These are phyloP conservation scores for Pimpla rufipes DNA, from an alignment of 2,888 invertebrate genomes.

Conservation along the genomic window DNA sequence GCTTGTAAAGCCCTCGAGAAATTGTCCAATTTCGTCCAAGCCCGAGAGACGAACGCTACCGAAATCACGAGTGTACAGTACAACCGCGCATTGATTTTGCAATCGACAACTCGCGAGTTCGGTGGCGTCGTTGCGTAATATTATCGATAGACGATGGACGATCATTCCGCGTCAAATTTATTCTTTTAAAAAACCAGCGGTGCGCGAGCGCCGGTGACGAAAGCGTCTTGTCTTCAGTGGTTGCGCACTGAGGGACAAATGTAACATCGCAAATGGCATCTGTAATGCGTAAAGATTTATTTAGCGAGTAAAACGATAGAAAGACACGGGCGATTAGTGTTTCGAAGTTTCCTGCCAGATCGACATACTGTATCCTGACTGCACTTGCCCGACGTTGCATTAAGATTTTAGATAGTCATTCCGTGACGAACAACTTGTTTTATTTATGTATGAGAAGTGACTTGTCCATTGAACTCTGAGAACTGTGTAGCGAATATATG, in stretches of 20 bases:
- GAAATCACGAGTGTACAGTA: slow-evolving; percentile 21
- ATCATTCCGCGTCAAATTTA: slow-evolving; percentile 55
- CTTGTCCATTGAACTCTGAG: slow-evolving; percentile 21
- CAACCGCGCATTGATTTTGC: slow-evolving; percentile 46
- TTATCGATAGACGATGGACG: slow-evolving; percentile 32
- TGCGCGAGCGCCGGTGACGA: slow-evolving; percentile 35
- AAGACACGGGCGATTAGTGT: slow-evolving; percentile 32
- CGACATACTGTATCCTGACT: slow-evolving; percentile 33
- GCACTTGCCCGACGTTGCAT: slow-evolving; percentile 46
- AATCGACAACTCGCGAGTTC: slow-evolving; percentile 37
- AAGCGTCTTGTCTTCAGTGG: slow-evolving; percentile 47
- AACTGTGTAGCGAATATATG: slow-evolving; percentile 35
- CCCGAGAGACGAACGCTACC: slow-evolving; percentile 40
- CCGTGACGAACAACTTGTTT: slow-evolving; percentile 35
- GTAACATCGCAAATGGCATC: slow-evolving; percentile 29
- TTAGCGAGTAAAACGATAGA: slow-evolving; percentile 28
- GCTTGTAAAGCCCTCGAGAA: slow-evolving; percentile 42
- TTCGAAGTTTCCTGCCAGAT: slow-evolving; percentile 51
- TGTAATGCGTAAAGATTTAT: slow-evolving; percentile 39
- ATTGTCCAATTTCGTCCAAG: slow-evolving; percentile 63
- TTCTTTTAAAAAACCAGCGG: slow-evolving; percentile 47
- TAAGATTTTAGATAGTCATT: slow-evolving; percentile 36
- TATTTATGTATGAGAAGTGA: slow-evolving; percentile 39
- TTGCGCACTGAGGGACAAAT: slow-evolving; percentile 10
- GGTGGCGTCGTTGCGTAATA: slow-evolving; percentile 18